Evolutionary conservation across 2,797 vertebrate species (phyloP), one percentile per base, ranked within the genome.

Genomic region (Hoplostethus atlanticus): DNA sequence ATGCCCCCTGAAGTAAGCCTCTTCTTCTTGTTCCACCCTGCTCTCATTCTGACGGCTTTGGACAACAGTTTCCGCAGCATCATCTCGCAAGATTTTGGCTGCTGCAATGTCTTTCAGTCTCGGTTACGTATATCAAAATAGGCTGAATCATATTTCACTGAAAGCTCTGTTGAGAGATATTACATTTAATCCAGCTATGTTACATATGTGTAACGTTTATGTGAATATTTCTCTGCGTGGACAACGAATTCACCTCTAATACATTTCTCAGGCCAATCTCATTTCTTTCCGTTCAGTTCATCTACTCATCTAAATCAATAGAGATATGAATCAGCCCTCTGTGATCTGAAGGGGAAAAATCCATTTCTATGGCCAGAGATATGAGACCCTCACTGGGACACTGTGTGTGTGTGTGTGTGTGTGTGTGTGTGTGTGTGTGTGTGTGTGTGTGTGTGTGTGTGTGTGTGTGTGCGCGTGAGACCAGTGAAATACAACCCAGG

Each of bases 231-330:
- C 64, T 17, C 34, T 53, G 9, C 28, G 51, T 53, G 51, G 86
- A 70, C 60, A 84, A 63, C 85, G 74, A 53, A 90, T 87, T 88
- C 64, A 88, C 81, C 73, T 79, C 55, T 80, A 64, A 84, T 87
- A 81, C 81, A 83, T 86, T 84, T 88, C 67, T 67, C 60, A 73
- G 67, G 60, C 80, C 21, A 70, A 84, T 92, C 83, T 88, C 64
- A 83, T 89, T 87, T 77, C 75, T 71, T 78, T 63, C 79, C 83
- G 57, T 87, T 85, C 84, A 84, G 72, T 88, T 86, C 81, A 91
- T 89, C 89, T 77, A 77, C 75, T 86, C 79, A 75, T 88, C 86
- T 73, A 79, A 89, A 91, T 92, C 91, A 84, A 87, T 85, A 84
- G 46, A 84, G 87, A 91, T 91, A 89, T 90, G 86, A 90, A 90